These are phyloP conservation scores for Temnothorax curvispinosus DNA, from an alignment of 1,140 invertebrate species.

Conservation along the genomic window DNA sequence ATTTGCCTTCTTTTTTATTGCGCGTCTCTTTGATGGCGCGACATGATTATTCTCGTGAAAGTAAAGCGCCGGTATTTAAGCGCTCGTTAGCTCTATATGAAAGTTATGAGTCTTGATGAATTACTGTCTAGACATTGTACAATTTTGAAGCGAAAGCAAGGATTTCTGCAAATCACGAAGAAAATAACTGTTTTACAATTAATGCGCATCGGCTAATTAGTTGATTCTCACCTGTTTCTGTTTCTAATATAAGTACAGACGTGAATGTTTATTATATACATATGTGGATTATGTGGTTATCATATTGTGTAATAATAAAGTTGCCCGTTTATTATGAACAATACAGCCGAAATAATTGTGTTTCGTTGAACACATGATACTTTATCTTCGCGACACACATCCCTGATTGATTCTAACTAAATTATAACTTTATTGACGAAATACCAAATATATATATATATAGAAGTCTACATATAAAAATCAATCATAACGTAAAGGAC, in stretches of 20 bases:
- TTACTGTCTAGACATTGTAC: constrained; percentile 29
- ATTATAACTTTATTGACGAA: constrained; percentile 1
- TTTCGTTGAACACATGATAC: background rate
- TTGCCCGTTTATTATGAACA: background rate
- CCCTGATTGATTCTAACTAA: background rate
- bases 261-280: background rate
- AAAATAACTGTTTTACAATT: background rate
- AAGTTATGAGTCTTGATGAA: constrained; percentile 31
- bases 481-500: constrained; percentile 24
- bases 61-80: constrained; percentile 56
- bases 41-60: constrained; percentile 57
- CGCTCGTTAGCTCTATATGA: constrained; percentile 52
- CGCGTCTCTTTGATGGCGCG: constrained; percentile 62
- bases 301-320: background rate
- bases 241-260: background rate
- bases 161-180: background rate
- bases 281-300: background rate
- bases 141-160: background rate
- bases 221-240: background rate
- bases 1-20: constrained; percentile 78
- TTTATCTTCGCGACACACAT: background rate
- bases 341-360: background rate
- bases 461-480: background rate
- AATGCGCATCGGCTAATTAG: background rate
- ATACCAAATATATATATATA: background rate